A percentile compares a stretch with the other conserved stretches of the same genome.
These are phyloP conservation scores for Glareola pratincola DNA, from an alignment of 2,113 vertebrate species.

Conservation along the genomic window DNA sequence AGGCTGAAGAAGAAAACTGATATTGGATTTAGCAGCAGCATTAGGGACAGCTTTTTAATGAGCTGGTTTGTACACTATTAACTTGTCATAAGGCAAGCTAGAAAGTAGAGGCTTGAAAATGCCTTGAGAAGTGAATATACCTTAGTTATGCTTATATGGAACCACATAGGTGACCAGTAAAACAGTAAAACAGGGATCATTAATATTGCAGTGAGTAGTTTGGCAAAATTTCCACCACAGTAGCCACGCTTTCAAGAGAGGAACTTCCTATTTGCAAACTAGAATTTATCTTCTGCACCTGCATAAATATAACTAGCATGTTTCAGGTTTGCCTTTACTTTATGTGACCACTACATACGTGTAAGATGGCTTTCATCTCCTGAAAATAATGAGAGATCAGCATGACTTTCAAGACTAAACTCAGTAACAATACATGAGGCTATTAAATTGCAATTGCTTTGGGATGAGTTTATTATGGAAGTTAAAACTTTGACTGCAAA, in stretches of 20 bases:
- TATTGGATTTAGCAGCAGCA: conserved; percentile 19
- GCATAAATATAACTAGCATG: fast-evolving
- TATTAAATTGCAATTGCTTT: neutral
- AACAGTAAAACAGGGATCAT: neutral
- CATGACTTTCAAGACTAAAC: neutral
- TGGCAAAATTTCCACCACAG: neutral
- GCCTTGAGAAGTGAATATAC: neutral
- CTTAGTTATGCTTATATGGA: neutral
- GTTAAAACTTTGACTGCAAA: neutral
- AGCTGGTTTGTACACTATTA: neutral
- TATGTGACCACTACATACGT: neutral
- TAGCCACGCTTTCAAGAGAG: neutral
- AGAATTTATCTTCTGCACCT: neutral
- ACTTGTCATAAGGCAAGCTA: neutral
- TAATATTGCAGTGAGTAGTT: neutral
- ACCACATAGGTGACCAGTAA: fast-evolving
- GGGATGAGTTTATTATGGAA: neutral
- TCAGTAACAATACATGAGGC: neutral
- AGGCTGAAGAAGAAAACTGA: neutral
- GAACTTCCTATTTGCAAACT: neutral
- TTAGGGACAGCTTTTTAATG: neutral
- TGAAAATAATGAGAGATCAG: neutral
- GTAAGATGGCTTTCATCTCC: neutral
- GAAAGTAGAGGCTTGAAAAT: neutral
- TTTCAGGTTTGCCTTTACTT: neutral